Conservation (phyloP, 2,888 invertebrate species). For the Poecilus cupreus region DNA sequence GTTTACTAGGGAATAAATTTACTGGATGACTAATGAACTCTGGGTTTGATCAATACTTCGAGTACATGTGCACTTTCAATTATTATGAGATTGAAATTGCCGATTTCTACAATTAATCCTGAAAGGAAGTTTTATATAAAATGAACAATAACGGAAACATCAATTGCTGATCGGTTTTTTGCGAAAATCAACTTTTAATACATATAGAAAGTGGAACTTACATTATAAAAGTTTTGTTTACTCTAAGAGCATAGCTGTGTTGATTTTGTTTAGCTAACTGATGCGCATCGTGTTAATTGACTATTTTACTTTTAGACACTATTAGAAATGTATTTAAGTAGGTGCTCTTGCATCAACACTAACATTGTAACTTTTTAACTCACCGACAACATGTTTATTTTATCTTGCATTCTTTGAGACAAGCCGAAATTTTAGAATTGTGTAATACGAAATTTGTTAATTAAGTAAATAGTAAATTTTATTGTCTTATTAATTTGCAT, state of each 20-base stretch:
- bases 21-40: not conserved
- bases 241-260: conserved; percentile 25
- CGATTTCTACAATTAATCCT: not conserved
- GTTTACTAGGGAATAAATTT: not conserved
- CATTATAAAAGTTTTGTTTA: conserved; percentile 15
- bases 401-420: not conserved
- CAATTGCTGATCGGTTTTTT: not conserved
- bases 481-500: conserved; percentile 1
- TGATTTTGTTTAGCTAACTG: not conserved
- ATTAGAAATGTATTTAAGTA: not conserved
- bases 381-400: not conserved
- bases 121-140: not conserved
- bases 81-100: not conserved
- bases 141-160: conserved; percentile 13
- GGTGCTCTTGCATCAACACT: not conserved
- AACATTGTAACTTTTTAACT: not conserved
- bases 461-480: not conserved
- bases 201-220: conserved; percentile 23
- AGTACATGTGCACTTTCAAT: not conserved
- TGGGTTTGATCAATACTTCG: not conserved
- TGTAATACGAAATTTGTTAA: not conserved
- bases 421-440: not conserved
- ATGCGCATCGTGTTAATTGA: not conserved
- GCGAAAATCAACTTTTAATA: conserved; percentile 12
- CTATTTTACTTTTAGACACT: not conserved